phyloP scores from a whole-genome alignment of 1,140 invertebrate genomes.

The Achatina immaculata region DNA sequence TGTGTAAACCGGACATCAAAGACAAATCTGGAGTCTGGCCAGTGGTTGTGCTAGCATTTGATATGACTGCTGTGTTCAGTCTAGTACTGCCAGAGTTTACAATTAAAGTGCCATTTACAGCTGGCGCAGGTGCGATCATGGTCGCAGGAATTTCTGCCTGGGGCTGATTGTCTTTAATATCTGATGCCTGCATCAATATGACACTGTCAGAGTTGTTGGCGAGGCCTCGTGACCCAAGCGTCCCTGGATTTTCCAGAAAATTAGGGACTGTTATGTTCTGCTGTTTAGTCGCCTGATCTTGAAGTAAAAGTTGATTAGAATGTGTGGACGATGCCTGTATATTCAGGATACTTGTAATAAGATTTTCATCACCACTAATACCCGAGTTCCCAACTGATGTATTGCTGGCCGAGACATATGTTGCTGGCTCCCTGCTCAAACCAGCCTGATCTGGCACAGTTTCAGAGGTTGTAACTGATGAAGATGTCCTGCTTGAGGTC shows the following conservation, averaged over 20 bases:
- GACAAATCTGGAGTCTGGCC: no score
- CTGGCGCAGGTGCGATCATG: no score
- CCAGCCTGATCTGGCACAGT: not conserved
- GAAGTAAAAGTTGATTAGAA: not conserved
- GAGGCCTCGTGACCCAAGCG: not conserved
- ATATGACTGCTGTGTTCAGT: no score
- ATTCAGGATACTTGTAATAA: not conserved
- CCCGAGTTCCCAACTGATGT: not conserved
- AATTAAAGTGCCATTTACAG: not conserved
- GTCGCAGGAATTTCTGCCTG: not conserved
- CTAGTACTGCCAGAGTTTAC: not conserved
- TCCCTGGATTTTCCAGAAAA: conserved; percentile 20
- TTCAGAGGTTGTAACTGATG: not conserved
- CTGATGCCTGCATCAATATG: not conserved
- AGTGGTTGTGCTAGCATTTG: no score
- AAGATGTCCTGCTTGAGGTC: not conserved
- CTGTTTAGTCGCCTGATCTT: not conserved
- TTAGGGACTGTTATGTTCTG: conserved; percentile 11
- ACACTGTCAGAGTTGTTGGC: not conserved
- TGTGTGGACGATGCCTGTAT: not conserved
- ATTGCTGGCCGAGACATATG: not conserved
- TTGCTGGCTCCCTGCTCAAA: not conserved
- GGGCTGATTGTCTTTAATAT: not conserved
- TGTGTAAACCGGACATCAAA: not conserved
- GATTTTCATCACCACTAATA: not conserved